These are phyloP conservation scores for Bufo bufo DNA, from an alignment of 2,113 vertebrate genomes.

Conservation along the genomic window DNA sequence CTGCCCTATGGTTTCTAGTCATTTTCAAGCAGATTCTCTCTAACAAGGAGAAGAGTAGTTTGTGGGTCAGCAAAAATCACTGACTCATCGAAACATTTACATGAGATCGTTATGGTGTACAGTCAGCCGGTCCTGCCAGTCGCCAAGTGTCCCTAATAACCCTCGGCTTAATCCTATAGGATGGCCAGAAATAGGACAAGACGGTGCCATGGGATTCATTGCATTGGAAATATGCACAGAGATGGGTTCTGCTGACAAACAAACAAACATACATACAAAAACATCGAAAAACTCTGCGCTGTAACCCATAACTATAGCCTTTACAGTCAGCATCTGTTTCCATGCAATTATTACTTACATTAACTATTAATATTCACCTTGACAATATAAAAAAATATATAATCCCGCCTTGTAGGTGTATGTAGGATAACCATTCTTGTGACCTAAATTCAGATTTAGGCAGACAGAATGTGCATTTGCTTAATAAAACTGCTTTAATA, in stretches of 20 bases:
- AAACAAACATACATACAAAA: conserved; percentile 10
- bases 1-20: conserved; percentile 1
- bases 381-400: neutral
- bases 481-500: neutral
- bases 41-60: conserved; percentile 38
- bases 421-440: neutral
- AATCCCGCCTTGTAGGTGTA: neutral
- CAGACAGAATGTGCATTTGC: neutral
- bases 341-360: neutral
- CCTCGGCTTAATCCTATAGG: conserved; percentile 45
- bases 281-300: neutral
- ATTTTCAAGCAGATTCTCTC: conserved; percentile 13
- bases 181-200: conserved; percentile 48
- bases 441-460: neutral
- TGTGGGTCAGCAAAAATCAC: conserved; percentile 43
- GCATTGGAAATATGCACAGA: conserved; percentile 20
- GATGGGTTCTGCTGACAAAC: neutral
- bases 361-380: neutral
- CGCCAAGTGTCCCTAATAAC: conserved; percentile 47
- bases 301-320: neutral
- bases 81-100: conserved; percentile 50
- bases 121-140: conserved; percentile 39
- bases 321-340: too few relatives aligned
- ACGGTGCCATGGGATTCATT: conserved; percentile 43
- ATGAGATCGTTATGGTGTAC: conserved; percentile 53